These are phyloP conservation scores for Drosophila melanogaster DNA, from an alignment of 1,140 invertebrate genomes.

Conservation along the genomic window Release_6_plus_ISO1_MT NT_037436.4:1016501-1017000, in stretches of 20 bases:
- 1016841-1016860: slow-evolving; percentile 77
- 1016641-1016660: slow-evolving; percentile 16
- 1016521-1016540: slow-evolving; percentile 13
- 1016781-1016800: background rate
- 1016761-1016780: background rate
- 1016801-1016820: slow-evolving; percentile 66
- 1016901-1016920: slow-evolving; percentile 12
- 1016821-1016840: slow-evolving; percentile 73
- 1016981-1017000: slow-evolving; percentile 46
- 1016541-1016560: background rate
- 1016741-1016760: slow-evolving; percentile 8
- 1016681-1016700: slow-evolving; percentile 38
- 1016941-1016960: slow-evolving; percentile 26
- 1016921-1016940: slow-evolving; percentile 24
- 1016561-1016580: slow-evolving; percentile 32
- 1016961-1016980: slow-evolving; percentile 42
- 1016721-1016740: slow-evolving; percentile 33
- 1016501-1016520: slow-evolving; percentile 18
- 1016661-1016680: slow-evolving; percentile 33
- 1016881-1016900: slow-evolving; percentile 38
- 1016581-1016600: slow-evolving; percentile 29
- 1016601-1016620: slow-evolving; percentile 17
- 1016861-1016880: slow-evolving; percentile 40
- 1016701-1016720: slow-evolving; percentile 38
- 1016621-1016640: background rate